These are phyloP conservation scores for Poeciliopsis prolifica DNA, from an alignment of 2,113 vertebrate genomes.

Conservation along the genomic window DNA sequence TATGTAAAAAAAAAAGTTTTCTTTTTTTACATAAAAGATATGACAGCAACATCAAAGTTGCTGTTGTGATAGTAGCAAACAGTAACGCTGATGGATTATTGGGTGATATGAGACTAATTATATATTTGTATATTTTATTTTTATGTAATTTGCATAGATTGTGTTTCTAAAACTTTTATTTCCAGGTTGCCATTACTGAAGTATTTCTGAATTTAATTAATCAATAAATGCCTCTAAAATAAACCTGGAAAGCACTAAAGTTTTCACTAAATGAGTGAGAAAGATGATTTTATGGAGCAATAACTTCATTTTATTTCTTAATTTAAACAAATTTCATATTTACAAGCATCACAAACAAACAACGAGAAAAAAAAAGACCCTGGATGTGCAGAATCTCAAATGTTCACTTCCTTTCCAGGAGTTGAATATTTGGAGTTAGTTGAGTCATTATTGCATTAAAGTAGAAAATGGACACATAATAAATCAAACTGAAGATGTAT, in stretches of 20 bases:
- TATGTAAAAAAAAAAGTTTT: too few species aligned
- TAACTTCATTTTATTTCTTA: too few species aligned
- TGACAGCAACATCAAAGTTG: too few species aligned
- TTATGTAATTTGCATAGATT: background rate
- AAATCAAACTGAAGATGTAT: background rate
- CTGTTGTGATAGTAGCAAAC: too few species aligned
- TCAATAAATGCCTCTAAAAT: background rate
- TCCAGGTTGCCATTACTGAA: background rate
- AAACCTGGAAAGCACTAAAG: background rate
- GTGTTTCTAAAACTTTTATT: background rate
- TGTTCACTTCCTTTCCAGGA: too few species aligned
- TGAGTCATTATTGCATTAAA: slow-evolving; percentile 12
- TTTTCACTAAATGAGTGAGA: too few species aligned
- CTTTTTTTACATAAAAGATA: too few species aligned
- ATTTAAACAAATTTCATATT: too few species aligned
- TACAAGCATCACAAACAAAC: too few species aligned
- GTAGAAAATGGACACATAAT: background rate
- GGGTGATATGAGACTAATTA: background rate
- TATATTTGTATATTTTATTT: background rate
- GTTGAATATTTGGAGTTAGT: background rate
- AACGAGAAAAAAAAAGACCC: too few species aligned
- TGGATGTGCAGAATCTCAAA: too few species aligned
- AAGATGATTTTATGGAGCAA: too few species aligned
- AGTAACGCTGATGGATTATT: background rate
- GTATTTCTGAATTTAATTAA: background rate